Base-by-base conservation (phyloP, 2,888 invertebrate genomes). In the Eristalinus aeneus region DNA sequence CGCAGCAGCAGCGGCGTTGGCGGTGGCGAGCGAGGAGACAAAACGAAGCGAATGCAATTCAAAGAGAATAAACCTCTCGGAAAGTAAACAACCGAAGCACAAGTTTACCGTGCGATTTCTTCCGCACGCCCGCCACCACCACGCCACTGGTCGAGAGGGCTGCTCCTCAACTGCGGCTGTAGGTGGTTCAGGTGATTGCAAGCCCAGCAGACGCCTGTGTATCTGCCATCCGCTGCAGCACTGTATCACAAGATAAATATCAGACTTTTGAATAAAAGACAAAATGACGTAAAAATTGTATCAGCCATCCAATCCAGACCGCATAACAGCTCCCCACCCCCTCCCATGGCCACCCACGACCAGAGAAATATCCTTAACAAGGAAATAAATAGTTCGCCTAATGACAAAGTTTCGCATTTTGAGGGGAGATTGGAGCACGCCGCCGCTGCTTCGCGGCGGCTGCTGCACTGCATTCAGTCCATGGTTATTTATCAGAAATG, bases 241-340 rank as follows among this genome's bases (percentile, higher is more conserved):
- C 34, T 67, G 67, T 77, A 75, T 73, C 78, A 75, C 31, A 74
- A 81, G 84, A 76, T 65, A 87, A 79, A 87, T 79, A 76, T 27
- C 67, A 60, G 73, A 73, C 67, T 69, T 74, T 63, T 32, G 75
- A 78, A 79, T 80, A 80, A 84, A 71, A 64, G 75, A 88, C 86
- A 88, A 89, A 90, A 90, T 89, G 88, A 82, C 54, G 73, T 82
- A 86, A 86, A 86, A 82, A 77, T 58, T 68, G 63, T 46, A 69
- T 46, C 46, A 16, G 8, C 46, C 46, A 34, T 10, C 68, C 60
- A 53, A 69, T 61, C 73, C 34, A 65, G 65, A 68, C 72, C 72
- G 56, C 69, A 75, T 36, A 56, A 54, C 80, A 74, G 2, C 46
- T n/a, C 5, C 46, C 39, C 36, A 75, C 75, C 53, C 9, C n/a